Conservation (phyloP, 2,888 invertebrate genomes). For the Steinernema scapterisci region DNA sequence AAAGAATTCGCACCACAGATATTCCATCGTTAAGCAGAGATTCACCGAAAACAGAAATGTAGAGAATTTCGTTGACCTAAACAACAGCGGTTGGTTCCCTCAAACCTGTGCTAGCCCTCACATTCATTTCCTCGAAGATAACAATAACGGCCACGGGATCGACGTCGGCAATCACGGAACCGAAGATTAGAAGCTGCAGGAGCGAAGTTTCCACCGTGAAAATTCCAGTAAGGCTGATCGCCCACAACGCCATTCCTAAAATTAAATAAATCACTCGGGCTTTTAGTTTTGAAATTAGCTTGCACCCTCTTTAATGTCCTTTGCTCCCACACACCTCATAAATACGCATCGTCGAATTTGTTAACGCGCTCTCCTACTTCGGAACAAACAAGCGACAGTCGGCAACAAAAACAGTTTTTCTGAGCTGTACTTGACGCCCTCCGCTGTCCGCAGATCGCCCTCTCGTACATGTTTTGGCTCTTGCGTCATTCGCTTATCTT, state of each 20-base stretch:
- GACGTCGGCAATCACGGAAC: constrained; percentile 65
- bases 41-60: constrained; percentile 72
- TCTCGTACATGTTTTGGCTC: no score
- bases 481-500: constrained; percentile 5
- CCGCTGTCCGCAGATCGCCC: no score
- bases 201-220: constrained; percentile 59
- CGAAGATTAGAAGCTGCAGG: constrained; percentile 61
- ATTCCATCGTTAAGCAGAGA: constrained; percentile 96
- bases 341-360: no score
- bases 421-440: no score
- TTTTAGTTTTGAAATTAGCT: no score
- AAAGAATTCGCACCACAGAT: constrained; percentile 60
- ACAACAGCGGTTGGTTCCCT: neutral
- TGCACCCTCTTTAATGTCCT: no score
- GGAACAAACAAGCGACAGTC: no score
- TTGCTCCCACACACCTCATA: no score
- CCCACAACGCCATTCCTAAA: constrained; percentile 60
- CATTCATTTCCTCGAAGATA: constrained; percentile 65
- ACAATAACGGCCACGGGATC: constrained; percentile 67
- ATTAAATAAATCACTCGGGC: no score
- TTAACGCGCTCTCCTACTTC: no score
- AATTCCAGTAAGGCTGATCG: constrained; percentile 58
- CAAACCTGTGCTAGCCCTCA: neutral
- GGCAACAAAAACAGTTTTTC: no score
- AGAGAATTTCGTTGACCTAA: constrained; percentile 64